Evolutionary conservation across 1,140 invertebrate species (phyloP).

Genomic region (Halesus radiatus): DNA sequence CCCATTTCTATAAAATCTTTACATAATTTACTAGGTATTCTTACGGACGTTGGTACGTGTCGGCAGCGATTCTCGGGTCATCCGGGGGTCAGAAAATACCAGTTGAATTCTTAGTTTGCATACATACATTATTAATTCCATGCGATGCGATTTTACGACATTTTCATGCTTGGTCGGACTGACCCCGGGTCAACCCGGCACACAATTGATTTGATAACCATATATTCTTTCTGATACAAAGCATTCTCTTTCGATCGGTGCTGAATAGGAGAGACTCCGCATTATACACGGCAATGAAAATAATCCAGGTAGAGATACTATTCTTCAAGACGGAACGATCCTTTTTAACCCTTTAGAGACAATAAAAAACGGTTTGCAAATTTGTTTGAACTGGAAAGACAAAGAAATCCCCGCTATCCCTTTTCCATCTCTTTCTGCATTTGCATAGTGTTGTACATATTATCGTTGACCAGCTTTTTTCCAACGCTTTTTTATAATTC

Average conservation of each 20-base stretch:
- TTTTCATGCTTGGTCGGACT: constrained; percentile 4
- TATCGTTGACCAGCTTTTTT: constrained; percentile 11
- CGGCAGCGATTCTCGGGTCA: constrained; percentile 20
- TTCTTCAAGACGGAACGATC: constrained; percentile 30
- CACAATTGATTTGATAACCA: constrained; percentile 34
- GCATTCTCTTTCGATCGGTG: not conserved
- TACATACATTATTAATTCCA: constrained; percentile 40
- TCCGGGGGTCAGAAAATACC: constrained; percentile 35
- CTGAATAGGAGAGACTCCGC: no score
- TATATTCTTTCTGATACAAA: constrained; percentile 18
- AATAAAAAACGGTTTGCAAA: constrained; percentile 44
- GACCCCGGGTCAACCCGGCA: constrained; percentile 23
- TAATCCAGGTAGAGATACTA: constrained; percentile 30
- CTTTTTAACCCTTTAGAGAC: constrained; percentile 43
- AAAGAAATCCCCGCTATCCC: not conserved
- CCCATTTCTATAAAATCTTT: constrained; percentile 14
- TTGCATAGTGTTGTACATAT: constrained; percentile 23
- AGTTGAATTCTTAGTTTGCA: constrained; percentile 39
- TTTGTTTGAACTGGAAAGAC: constrained; percentile 27
- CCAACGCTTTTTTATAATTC: not conserved
- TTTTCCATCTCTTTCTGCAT: constrained; percentile 21
- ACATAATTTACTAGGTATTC: constrained; percentile 10
- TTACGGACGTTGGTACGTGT: constrained; percentile 33
- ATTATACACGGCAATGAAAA: constrained; percentile 17
- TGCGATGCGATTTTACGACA: constrained; percentile 26